A percentile compares a stretch with the other conserved stretches of the same genome.
Conservation (phyloP, 2,888 invertebrate genomes). For the Linyphia triangularis region DNA sequence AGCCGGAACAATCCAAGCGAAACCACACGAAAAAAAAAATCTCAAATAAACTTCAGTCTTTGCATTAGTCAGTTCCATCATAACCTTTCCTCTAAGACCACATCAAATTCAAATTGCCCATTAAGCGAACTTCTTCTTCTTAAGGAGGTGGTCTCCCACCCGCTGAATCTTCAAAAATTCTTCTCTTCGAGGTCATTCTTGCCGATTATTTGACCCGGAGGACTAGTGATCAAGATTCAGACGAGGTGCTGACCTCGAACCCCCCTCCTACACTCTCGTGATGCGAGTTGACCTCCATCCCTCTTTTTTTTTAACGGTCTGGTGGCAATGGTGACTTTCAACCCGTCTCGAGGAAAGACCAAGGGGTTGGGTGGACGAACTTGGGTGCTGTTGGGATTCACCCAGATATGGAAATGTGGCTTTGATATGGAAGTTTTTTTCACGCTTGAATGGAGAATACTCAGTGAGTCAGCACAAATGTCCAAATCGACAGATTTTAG, state of each 20-base stretch:
- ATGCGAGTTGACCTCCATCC: neutral
- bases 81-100: neutral
- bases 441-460: too few relatives aligned
- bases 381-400: too few relatives aligned
- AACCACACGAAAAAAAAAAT: too few relatives aligned
- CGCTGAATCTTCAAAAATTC: too few relatives aligned
- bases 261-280: neutral
- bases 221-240: constrained; percentile 50
- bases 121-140: too few relatives aligned
- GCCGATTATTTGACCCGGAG: constrained; percentile 71
- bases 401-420: too few relatives aligned
- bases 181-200: constrained; percentile 7
- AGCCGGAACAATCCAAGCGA: neutral
- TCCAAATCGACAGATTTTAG: too few relatives aligned
- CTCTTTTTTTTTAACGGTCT: neutral
- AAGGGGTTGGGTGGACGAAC: too few relatives aligned
- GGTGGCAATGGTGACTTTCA: too few relatives aligned
- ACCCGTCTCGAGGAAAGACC: neutral
- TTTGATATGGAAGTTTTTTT: too few relatives aligned
- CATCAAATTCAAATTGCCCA: constrained; percentile 15
- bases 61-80: neutral
- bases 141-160: too few relatives aligned
- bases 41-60: neutral
- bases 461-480: too few relatives aligned
- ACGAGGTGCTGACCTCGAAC: neutral